A percentile compares a stretch with the other conserved stretches of the same genome.
These are phyloP conservation scores for Aleadryas rufinucha DNA, from an alignment of 2,113 vertebrate genomes.

Conservation along the genomic window DNA sequence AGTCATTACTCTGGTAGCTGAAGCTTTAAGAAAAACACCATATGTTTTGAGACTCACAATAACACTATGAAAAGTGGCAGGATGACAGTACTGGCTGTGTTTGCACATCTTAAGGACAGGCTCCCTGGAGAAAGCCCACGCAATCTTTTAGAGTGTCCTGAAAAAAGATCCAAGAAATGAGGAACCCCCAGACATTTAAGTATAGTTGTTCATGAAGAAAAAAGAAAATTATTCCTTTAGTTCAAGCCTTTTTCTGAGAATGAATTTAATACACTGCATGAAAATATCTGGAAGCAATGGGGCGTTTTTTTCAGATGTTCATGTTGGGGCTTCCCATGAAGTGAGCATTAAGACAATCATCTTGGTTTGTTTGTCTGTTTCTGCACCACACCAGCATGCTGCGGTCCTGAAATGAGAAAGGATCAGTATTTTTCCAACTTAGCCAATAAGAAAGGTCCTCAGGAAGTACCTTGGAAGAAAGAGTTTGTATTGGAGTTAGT, in stretches of 20 bases:
- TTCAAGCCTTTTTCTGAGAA: background rate
- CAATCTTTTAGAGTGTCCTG: background rate
- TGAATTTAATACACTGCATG: background rate
- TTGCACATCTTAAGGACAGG: background rate
- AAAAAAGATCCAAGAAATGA: background rate
- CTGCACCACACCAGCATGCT: fast-evolving
- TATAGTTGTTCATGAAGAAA: background rate
- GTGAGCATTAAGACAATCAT: background rate
- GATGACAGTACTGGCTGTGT: background rate
- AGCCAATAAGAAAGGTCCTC: background rate
- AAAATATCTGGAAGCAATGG: background rate
- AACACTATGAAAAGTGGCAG: background rate
- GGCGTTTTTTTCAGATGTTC: background rate
- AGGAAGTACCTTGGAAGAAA: background rate
- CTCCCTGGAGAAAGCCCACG: background rate
- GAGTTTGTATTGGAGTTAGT: background rate
- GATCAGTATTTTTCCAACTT: background rate
- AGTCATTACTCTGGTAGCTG: background rate
- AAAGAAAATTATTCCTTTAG: background rate
- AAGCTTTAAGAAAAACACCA: conserved; percentile 25
- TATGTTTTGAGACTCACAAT: background rate
- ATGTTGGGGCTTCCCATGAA: background rate
- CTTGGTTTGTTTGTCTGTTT: background rate
- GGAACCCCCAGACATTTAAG: background rate
- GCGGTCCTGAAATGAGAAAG: background rate